Evolutionary conservation across 2,888 invertebrate species (phyloP).

Genomic region (Corbicula japonica): DNA sequence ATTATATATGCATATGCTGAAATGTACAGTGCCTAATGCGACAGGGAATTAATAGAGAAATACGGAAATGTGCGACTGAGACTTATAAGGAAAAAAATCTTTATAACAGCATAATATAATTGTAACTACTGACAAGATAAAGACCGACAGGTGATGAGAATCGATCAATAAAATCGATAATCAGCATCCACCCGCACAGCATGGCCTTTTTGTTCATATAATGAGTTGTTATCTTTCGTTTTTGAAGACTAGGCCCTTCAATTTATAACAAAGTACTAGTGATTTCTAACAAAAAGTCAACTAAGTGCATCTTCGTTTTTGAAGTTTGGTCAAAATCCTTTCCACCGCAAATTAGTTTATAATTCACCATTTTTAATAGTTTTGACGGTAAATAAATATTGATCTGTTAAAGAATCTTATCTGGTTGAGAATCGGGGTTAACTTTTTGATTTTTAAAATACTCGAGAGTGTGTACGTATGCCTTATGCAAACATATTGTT

Average conservation of each 20-base stretch:
- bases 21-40: too few relatives aligned
- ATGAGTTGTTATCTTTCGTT: slow-evolving; percentile 17
- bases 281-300: slow-evolving; percentile 11
- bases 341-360: slow-evolving; percentile 7
- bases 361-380: slow-evolving; percentile 13
- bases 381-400: slow-evolving; percentile 35
- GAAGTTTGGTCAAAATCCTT: slow-evolving; percentile 8
- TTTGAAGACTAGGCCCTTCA: slow-evolving; percentile 26
- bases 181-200: slow-evolving; percentile 21
- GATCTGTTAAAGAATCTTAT: slow-evolving; percentile 41
- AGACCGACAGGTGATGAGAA: slow-evolving; percentile 26
- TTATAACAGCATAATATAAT: too few relatives aligned
- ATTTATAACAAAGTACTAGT: slow-evolving; percentile 16
- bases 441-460: slow-evolving; percentile 12
- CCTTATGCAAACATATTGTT: slow-evolving; percentile 34
- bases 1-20: too few relatives aligned
- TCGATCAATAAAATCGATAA: slow-evolving; percentile 36
- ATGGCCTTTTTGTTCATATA: slow-evolving; percentile 28
- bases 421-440: slow-evolving; percentile 19
- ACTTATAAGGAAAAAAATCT: too few relatives aligned
- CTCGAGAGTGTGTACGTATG: slow-evolving; percentile 38
- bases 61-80: too few relatives aligned
- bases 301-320: neutral
- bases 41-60: too few relatives aligned
- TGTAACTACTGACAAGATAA: slow-evolving; percentile 25